These are phyloP conservation scores for Caenorhabditis sulstoni DNA, from an alignment of 2,888 invertebrate genomes.

Conservation along the genomic window DNA sequence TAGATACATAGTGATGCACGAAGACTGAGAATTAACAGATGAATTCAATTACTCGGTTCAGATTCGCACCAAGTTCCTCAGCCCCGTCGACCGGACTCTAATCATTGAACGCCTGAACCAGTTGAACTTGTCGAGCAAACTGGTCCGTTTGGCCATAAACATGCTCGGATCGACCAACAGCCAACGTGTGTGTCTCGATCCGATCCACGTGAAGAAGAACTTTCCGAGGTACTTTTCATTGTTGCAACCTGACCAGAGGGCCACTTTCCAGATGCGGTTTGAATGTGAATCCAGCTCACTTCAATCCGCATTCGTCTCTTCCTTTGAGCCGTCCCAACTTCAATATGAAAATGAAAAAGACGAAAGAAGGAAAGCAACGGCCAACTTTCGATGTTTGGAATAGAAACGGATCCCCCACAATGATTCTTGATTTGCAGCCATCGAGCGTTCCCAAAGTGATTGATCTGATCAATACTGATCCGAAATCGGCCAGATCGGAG, in stretches of 20 bases:
- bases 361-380: slow-evolving; percentile 38
- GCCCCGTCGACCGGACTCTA: slow-evolving; percentile 56
- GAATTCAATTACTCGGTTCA: background rate
- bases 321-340: slow-evolving; percentile 51
- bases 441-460: slow-evolving; percentile 46
- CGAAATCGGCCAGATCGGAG: slow-evolving; percentile 19
- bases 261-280: slow-evolving; percentile 16
- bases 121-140: slow-evolving; percentile 43
- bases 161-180: slow-evolving; percentile 50
- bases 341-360: slow-evolving; percentile 49
- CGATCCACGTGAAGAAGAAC: slow-evolving; percentile 40
- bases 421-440: slow-evolving; percentile 37
- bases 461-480: slow-evolving; percentile 39
- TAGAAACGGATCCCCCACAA: too few species aligned
- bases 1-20: background rate
- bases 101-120: slow-evolving; percentile 58
- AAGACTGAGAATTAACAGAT: background rate
- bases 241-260: too few species aligned
- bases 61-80: slow-evolving; percentile 54
- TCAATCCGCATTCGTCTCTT: slow-evolving; percentile 54
- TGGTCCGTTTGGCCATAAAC: slow-evolving; percentile 47
- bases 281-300: slow-evolving; percentile 20
- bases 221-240: background rate
- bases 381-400: slow-evolving; percentile 33
- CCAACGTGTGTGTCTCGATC: slow-evolving; percentile 48